phyloP scores from a whole-genome alignment of 2,113 vertebrate species.

The Noctilio leporinus region DNA sequence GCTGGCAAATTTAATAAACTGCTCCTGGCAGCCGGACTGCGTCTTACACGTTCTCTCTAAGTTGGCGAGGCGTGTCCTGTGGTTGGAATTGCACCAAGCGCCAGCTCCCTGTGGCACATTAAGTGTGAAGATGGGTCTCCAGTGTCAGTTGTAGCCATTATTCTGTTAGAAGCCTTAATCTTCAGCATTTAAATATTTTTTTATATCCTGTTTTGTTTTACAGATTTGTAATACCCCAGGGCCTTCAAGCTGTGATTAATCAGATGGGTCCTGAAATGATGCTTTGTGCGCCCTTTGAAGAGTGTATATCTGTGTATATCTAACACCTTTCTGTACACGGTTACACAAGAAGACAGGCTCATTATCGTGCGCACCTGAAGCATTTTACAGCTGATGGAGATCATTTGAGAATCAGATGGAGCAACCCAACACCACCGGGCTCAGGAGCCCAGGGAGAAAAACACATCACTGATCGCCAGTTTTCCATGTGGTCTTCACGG shows the following conservation, averaged over 20 bases:
- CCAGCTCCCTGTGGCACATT: background rate
- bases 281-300: conserved; percentile 48
- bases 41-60: background rate
- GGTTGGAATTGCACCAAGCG: background rate
- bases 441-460: conserved; percentile 65
- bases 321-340: conserved; percentile 9
- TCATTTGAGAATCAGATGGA: conserved; percentile 75
- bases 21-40: accelerated
- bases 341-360: conserved; percentile 50
- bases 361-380: conserved; percentile 44
- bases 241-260: conserved; percentile 53
- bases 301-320: conserved; percentile 34
- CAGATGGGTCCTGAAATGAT: conserved; percentile 12
- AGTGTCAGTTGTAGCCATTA: background rate
- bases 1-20: background rate
- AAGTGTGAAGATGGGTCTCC: background rate
- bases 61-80: background rate
- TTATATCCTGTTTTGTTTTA: conserved; percentile 63
- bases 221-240: conserved; percentile 70
- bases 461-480: conserved; percentile 58
- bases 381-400: conserved; percentile 76
- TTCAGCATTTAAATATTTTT: background rate
- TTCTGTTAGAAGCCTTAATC: background rate
- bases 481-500: conserved; percentile 69
- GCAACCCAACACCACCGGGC: conserved; percentile 61